These are phyloP conservation scores for Mormyrops boulengeri DNA, from an alignment of 2,797 vertebrate species.

Conservation along the genomic window DNA sequence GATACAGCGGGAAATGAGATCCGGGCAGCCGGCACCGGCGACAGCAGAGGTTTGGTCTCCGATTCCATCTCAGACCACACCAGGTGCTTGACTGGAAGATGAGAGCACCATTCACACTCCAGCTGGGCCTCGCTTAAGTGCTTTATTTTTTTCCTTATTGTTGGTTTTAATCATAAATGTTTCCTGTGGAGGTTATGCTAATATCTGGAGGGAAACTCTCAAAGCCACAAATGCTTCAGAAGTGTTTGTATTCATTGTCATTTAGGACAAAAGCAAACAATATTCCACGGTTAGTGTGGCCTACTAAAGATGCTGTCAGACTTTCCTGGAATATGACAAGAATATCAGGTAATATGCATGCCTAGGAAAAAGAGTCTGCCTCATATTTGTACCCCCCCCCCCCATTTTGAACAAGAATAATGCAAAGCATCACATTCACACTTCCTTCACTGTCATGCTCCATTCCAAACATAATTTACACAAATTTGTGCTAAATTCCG, in stretches of 20 bases:
- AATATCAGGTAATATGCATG: slow-evolving; percentile 65
- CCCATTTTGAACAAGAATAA: not conserved
- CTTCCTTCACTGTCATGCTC: not conserved
- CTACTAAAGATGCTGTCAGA: slow-evolving; percentile 44
- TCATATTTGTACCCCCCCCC: not conserved
- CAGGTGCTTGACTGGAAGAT: slow-evolving; percentile 31
- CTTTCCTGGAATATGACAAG: slow-evolving; percentile 66
- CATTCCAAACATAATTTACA: not conserved
- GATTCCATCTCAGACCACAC: slow-evolving; percentile 21
- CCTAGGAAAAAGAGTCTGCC: slow-evolving; percentile 48
- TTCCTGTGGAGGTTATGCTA: slow-evolving; percentile 54
- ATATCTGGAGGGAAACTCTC: slow-evolving; percentile 51
- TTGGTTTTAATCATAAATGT: slow-evolving; percentile 60
- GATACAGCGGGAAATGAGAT: not conserved
- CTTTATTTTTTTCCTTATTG: slow-evolving; percentile 42
- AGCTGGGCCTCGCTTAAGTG: slow-evolving; percentile 52
- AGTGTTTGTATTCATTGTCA: slow-evolving; percentile 52
- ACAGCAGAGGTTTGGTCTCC: not conserved
- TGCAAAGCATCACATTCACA: not conserved
- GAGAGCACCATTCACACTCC: slow-evolving; percentile 37
- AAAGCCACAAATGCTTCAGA: slow-evolving; percentile 45
- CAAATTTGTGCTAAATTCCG: not conserved
- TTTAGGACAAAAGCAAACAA: slow-evolving; percentile 31
- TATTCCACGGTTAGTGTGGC: slow-evolving; percentile 32
- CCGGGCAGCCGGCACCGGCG: not conserved